Evolutionary conservation across 2,888 invertebrate species (phyloP).

Genomic region (Drosophila helvetica): DNA sequence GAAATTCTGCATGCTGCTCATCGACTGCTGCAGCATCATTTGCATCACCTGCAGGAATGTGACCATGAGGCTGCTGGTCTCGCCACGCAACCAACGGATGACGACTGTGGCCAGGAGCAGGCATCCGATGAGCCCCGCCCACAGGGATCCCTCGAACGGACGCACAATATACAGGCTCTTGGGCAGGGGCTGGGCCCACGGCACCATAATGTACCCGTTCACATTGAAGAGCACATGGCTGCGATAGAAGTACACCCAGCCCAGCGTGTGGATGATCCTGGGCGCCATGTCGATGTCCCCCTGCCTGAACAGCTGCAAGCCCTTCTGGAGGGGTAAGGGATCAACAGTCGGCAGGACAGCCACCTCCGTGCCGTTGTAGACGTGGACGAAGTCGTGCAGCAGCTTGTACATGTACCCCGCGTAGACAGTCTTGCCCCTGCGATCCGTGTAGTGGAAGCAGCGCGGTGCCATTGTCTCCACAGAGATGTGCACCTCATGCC

Average conservation of each 20-base stretch:
- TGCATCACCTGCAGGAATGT: slow-evolving; percentile 33
- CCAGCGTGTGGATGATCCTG: background rate
- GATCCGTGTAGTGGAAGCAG: slow-evolving; percentile 42
- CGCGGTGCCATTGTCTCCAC: slow-evolving; percentile 42
- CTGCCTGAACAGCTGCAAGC: background rate
- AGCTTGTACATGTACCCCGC: slow-evolving; percentile 59
- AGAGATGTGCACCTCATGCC: background rate
- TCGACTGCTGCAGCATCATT: slow-evolving; percentile 15
- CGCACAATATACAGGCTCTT: slow-evolving; percentile 56
- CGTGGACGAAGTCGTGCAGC: slow-evolving; percentile 46
- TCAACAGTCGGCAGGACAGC: background rate
- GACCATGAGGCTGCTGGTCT: background rate
- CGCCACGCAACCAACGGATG: slow-evolving; percentile 6
- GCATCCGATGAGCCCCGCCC: slow-evolving; percentile 40
- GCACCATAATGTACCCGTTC: slow-evolving; percentile 39
- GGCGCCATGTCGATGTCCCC: slow-evolving; percentile 37
- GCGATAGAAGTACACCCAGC: slow-evolving; percentile 26
- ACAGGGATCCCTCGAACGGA: slow-evolving; percentile 46
- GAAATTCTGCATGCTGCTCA: background rate
- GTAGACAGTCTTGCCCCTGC: slow-evolving; percentile 31
- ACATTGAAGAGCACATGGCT: slow-evolving; percentile 26
- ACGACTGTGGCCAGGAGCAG: slow-evolving; percentile 11
- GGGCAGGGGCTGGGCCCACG: slow-evolving; percentile 54
- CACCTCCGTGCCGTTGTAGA: slow-evolving; percentile 54
- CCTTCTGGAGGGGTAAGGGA: slow-evolving; percentile 3